Conservation (phyloP, 2,797 vertebrate species). For the Crocidura indochinensis region DNA sequence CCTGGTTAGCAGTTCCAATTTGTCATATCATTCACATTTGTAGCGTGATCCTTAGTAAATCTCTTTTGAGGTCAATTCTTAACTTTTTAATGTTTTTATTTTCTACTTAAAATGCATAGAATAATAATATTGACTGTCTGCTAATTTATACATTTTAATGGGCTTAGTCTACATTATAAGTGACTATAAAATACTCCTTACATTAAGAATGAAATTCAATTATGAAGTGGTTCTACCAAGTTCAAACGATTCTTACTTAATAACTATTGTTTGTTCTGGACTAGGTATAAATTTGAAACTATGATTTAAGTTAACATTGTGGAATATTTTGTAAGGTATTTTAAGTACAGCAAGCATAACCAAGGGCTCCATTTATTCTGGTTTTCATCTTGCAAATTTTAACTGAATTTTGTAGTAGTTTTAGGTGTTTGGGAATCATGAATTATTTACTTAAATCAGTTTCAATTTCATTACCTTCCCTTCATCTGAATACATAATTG, state of each 20-base stretch:
- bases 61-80: constrained; percentile 41
- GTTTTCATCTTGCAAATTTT: constrained; percentile 65
- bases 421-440: constrained; percentile 53
- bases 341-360: constrained; percentile 61
- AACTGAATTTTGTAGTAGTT: constrained; percentile 65
- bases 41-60: not conserved
- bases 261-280: constrained; percentile 13
- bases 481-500: constrained; percentile 67
- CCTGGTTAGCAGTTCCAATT: not conserved
- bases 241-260: constrained; percentile 14
- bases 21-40: not conserved
- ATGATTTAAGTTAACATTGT: constrained; percentile 57
- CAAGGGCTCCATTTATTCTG: constrained; percentile 61
- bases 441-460: constrained; percentile 75
- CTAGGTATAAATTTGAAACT: constrained; percentile 61
- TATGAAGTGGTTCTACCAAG: not conserved
- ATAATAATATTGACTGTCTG: not conserved
- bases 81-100: constrained; percentile 26
- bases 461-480: constrained; percentile 73
- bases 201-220: constrained; percentile 37
- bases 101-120: not conserved
- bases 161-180: constrained; percentile 23
- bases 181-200: constrained; percentile 9
- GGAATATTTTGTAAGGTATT: constrained; percentile 66
- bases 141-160: constrained; percentile 5